Conservation (phyloP, 2,797 vertebrate species). For the Synanceia verrucosa region DNA sequence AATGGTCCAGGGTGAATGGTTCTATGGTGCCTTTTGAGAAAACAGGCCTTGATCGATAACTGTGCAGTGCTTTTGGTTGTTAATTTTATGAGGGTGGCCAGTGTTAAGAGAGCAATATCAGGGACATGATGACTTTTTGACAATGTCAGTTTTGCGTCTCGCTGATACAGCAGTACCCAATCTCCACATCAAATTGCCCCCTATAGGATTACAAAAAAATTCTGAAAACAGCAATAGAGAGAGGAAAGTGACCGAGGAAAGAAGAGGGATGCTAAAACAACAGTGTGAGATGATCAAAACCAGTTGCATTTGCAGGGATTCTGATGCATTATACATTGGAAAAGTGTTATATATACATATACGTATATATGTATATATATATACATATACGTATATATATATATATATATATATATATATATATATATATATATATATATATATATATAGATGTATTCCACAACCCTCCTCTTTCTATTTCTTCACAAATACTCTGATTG, state of each 20-base stretch:
- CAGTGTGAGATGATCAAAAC: not conserved
- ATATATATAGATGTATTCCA: no score
- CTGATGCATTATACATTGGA: not conserved
- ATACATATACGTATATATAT: no score
- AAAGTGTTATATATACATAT: not conserved
- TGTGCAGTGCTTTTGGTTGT: conserved; percentile 35
- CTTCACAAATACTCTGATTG: not conserved
- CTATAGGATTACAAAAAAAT: conserved; percentile 37
- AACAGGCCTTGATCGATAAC: conserved; percentile 38
- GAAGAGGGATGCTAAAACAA: not conserved
- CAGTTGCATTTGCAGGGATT: not conserved
- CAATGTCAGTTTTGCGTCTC: conserved; percentile 58
- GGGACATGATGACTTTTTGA: conserved; percentile 58
- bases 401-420: no score
- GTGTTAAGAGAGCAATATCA: conserved; percentile 48
- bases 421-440: no score
- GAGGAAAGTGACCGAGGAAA: not conserved
- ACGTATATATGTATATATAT: no score
- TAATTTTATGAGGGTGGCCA: conserved; percentile 40
- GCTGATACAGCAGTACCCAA: conserved; percentile 56
- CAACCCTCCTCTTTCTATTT: not conserved
- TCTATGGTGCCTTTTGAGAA: conserved; percentile 1
- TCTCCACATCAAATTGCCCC: conserved; percentile 66
- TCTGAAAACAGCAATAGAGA: conserved; percentile 9
- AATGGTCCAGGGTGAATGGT: conserved; percentile 18